Conservation (phyloP, 2,113 vertebrate genomes). For the Pheucticus melanocephalus region DNA sequence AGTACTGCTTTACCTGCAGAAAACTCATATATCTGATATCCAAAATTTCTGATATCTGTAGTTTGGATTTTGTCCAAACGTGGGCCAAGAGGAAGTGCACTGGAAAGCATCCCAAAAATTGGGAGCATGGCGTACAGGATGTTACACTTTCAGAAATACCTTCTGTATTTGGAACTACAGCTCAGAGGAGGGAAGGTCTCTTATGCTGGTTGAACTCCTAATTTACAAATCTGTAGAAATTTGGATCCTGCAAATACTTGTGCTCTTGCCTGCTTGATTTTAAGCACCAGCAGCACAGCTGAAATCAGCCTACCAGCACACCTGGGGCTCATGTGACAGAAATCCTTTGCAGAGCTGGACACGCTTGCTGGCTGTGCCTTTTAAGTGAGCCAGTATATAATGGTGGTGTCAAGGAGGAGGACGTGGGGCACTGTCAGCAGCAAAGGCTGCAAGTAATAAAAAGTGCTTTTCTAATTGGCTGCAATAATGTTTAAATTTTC, state of each 20-base stretch:
- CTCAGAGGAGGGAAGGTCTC: not conserved
- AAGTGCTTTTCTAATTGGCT: slow-evolving; percentile 34
- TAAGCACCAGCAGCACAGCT: not conserved
- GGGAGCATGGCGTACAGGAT: not conserved
- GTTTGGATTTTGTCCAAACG: not conserved
- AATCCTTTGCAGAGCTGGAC: not conserved
- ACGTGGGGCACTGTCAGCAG: not conserved
- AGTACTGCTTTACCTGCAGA: not conserved
- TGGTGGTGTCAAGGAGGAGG: not conserved
- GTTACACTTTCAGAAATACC: accelerated
- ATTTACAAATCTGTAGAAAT: not conserved
- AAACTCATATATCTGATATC: not conserved
- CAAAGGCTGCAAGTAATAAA: slow-evolving; percentile 16
- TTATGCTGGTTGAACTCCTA: not conserved
- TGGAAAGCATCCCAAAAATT: not conserved
- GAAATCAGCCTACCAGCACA: not conserved
- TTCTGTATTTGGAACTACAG: not conserved
- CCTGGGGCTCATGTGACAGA: not conserved
- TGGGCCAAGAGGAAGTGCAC: not conserved
- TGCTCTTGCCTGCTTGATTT: not conserved
- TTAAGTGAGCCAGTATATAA: not conserved
- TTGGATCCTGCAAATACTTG: not conserved
- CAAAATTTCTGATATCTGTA: not conserved
- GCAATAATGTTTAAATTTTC: slow-evolving; percentile 44
- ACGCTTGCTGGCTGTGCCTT: not conserved